phyloP scores from a whole-genome alignment of 1,140 invertebrate genomes.

The Leptoteleia sp. region DNA sequence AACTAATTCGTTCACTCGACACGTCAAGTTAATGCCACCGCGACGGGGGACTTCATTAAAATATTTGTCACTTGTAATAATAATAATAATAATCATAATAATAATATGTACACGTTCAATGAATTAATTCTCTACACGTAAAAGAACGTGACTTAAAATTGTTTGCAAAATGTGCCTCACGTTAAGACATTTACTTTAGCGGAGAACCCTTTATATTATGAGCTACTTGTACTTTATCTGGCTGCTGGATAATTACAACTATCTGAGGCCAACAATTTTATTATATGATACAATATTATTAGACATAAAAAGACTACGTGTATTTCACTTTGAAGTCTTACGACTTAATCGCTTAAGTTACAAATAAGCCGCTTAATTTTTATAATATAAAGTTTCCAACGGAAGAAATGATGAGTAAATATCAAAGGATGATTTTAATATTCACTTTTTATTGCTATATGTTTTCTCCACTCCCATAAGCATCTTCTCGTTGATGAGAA shows the following conservation, averaged over 20 bases:
- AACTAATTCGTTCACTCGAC: too few species aligned
- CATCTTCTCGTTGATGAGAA: too few species aligned
- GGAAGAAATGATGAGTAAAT: too few species aligned
- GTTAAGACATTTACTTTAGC: conserved; percentile 28
- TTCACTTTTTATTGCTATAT: too few species aligned
- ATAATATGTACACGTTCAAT: conserved; percentile 8
- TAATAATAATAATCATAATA: too few species aligned
- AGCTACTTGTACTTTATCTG: conserved; percentile 5
- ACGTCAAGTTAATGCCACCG: background rate
- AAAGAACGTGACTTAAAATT: conserved; percentile 26
- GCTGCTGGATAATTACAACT: too few species aligned
- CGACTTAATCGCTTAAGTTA: background rate
- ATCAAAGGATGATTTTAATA: too few species aligned
- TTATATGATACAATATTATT: background rate
- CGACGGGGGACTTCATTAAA: too few species aligned
- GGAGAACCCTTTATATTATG: conserved; percentile 15
- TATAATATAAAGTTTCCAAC: background rate
- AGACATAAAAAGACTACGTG: background rate
- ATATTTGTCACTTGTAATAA: conserved; percentile 13
- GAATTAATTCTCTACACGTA: conserved; percentile 11
- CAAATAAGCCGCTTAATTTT: background rate
- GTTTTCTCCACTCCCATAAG: background rate
- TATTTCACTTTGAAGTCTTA: background rate
- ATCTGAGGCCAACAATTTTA: background rate
- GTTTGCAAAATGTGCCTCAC: conserved; percentile 29